phyloP scores from a whole-genome alignment of 2,797 vertebrate genomes.

The Gallirallus australis region DNA sequence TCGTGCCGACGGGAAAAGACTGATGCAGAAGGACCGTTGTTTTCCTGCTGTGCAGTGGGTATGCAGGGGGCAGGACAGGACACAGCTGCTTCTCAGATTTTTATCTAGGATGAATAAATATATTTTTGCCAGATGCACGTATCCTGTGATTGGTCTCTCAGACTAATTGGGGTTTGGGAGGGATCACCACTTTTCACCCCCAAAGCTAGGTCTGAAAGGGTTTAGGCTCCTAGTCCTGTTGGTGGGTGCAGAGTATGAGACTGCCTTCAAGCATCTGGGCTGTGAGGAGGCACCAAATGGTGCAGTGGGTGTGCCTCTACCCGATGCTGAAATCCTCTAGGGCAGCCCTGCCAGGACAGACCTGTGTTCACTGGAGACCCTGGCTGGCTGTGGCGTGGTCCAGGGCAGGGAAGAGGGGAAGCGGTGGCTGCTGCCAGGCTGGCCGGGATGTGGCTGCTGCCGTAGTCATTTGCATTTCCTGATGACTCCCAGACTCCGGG shows the following conservation, averaged over 20 bases:
- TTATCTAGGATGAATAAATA: neutral
- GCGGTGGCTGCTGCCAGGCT: too few relatives aligned
- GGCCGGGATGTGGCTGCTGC: neutral
- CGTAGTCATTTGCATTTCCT: neutral
- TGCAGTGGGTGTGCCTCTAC: neutral
- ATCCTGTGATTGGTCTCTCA: neutral
- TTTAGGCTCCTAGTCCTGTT: neutral
- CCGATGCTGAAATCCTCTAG: too few relatives aligned
- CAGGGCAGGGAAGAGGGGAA: too few relatives aligned
- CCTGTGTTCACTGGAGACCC: too few relatives aligned
- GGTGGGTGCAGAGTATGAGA: neutral
- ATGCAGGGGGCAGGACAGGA: neutral
- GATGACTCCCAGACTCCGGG: neutral
- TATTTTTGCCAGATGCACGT: accelerated
- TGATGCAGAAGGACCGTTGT: neutral
- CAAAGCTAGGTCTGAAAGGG: neutral
- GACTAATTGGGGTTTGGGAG: neutral
- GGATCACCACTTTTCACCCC: neutral
- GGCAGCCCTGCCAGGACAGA: neutral
- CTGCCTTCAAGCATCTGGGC: neutral
- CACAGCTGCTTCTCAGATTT: neutral
- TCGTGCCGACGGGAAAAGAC: neutral
- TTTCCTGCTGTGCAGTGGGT: neutral
- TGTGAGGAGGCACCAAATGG: neutral
- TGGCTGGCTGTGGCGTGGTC: too few relatives aligned